phyloP scores from a whole-genome alignment of 2,113 vertebrate species.

The Callospermophilus lateralis region DNA sequence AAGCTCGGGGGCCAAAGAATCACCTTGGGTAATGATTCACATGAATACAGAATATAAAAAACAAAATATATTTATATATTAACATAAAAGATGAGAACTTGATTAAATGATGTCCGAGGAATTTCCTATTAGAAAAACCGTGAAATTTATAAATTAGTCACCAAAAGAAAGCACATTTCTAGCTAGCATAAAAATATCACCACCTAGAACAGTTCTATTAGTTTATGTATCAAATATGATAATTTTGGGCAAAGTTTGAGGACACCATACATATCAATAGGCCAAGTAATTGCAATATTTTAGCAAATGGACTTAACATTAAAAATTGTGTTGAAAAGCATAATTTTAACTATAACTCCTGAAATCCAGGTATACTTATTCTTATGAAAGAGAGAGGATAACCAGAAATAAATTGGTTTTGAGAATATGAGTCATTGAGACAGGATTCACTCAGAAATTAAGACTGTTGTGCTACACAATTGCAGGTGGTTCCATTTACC shows the following conservation, averaged over 20 bases:
- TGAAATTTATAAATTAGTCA: background rate
- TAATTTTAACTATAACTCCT: background rate
- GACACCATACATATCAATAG: background rate
- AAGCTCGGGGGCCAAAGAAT: conserved; percentile 52
- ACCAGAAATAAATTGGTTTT: background rate
- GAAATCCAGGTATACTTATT: background rate
- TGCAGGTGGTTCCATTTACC: background rate
- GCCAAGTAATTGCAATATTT: background rate
- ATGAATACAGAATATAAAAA: conserved; percentile 12
- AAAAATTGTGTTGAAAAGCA: background rate
- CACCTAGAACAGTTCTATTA: background rate
- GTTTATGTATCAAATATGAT: background rate
- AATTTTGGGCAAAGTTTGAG: background rate
- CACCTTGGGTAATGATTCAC: background rate
- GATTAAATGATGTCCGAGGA: background rate
- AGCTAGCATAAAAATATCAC: background rate
- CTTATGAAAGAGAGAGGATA: background rate
- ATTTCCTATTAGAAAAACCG: background rate
- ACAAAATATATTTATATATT: background rate
- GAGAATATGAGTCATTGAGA: background rate
- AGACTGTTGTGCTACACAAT: background rate
- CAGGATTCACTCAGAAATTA: background rate
- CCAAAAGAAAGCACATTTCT: background rate
- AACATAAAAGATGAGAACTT: no score
- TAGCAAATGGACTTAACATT: background rate